Conservation (phyloP, 2,113 vertebrate genomes). For the Oriolus oriolus region DNA sequence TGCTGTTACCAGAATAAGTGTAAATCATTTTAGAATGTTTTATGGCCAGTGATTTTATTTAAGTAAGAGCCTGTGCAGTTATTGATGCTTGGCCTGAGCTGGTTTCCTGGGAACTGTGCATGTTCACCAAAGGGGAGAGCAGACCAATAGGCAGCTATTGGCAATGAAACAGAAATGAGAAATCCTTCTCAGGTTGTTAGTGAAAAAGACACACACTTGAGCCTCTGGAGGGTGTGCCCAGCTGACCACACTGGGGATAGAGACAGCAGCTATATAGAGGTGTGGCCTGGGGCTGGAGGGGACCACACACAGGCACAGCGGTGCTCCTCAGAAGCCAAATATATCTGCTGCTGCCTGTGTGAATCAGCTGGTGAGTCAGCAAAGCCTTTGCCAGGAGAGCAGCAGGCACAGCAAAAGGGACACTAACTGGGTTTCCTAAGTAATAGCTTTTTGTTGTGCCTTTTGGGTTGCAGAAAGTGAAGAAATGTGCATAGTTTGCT, state of each 20-base stretch:
- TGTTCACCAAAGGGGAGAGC: not conserved
- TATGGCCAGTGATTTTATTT: not conserved
- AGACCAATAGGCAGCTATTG: not conserved
- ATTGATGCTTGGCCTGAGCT: not conserved
- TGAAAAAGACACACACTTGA: not conserved
- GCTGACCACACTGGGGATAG: not conserved
- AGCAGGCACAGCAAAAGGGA: conserved; percentile 53
- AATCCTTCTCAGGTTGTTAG: not conserved
- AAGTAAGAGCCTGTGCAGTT: not conserved
- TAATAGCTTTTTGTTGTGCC: not conserved
- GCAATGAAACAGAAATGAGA: not conserved
- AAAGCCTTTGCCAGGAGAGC: conserved; percentile 37
- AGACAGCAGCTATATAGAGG: not conserved
- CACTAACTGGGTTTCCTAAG: conserved; percentile 27
- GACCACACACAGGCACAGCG: not conserved
- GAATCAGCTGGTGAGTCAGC: conserved; percentile 62
- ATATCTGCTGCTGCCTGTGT: conserved; percentile 57
- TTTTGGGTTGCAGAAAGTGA: not conserved
- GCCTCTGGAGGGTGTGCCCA: not conserved
- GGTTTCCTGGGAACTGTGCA: not conserved
- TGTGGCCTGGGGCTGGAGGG: not conserved
- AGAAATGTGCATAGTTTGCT: not conserved
- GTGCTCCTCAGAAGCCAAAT: conserved; percentile 56
- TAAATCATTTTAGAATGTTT: not conserved
- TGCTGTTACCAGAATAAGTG: not conserved